phyloP scores from a whole-genome alignment of 2,888 invertebrate species.

The Drosophila subsilvestris region DNA sequence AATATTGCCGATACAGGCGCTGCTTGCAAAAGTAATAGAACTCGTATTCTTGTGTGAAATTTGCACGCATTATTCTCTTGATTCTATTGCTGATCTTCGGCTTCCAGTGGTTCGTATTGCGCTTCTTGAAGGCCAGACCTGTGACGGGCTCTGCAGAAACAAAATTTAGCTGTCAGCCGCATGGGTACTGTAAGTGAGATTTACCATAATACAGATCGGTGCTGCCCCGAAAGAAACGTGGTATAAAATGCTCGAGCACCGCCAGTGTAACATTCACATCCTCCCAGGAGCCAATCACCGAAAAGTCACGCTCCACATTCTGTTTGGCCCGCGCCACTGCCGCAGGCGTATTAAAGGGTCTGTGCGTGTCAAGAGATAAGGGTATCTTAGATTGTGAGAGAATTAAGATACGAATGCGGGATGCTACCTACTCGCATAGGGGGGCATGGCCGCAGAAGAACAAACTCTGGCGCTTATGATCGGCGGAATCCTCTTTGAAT shows the following conservation, averaged over 20 bases:
- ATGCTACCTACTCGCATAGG: constrained; percentile 89
- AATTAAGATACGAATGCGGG: not conserved
- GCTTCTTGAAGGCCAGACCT: constrained; percentile 40
- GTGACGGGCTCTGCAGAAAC: constrained; percentile 24
- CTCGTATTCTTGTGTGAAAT: constrained; percentile 94
- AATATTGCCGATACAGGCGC: constrained; percentile 90
- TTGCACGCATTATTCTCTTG: constrained; percentile 88
- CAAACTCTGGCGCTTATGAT: constrained; percentile 92
- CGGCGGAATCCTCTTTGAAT: constrained; percentile 90
- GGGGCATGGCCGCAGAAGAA: constrained; percentile 93
- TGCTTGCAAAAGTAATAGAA: constrained; percentile 95
- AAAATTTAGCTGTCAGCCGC: not conserved
- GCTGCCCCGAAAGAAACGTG: constrained; percentile 91
- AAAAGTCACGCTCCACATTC: constrained; percentile 92
- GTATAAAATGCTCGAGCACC: constrained; percentile 91
- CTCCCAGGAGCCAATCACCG: constrained; percentile 93
- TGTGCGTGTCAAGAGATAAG: constrained; percentile 70
- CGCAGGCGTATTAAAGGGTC: constrained; percentile 92
- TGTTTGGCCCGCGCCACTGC: constrained; percentile 92
- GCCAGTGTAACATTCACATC: constrained; percentile 92
- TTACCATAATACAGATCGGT: constrained; percentile 90
- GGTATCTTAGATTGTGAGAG: not conserved
- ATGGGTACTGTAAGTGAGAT: constrained; percentile 40
- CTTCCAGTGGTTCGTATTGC: constrained; percentile 72
- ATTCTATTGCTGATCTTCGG: constrained; percentile 61